A percentile compares a stretch with the other conserved stretches of the same genome.
These are phyloP conservation scores for Epizoanthus illoricatus DNA, from an alignment of 92 coral and sea anemone genomes.

Conservation along the genomic window DNA sequence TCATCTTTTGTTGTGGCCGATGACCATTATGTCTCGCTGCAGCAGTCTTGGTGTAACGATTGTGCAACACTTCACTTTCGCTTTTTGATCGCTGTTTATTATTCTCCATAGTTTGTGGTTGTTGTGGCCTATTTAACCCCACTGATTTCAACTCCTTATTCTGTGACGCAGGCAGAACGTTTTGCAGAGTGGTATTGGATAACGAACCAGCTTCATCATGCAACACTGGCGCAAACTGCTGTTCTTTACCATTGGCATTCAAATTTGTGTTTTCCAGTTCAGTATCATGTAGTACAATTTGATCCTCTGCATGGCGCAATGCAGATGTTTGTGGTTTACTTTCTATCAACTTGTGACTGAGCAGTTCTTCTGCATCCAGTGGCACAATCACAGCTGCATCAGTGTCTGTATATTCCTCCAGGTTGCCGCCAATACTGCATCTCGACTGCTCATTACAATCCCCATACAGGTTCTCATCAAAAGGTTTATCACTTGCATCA, in stretches of 20 bases:
- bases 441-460: conserved; percentile 20
- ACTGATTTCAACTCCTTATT: background rate
- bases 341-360: background rate
- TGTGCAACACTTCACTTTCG: background rate
- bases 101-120: background rate
- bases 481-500: conserved; percentile 25
- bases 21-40: background rate
- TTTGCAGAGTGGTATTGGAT: background rate
- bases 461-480: conserved; percentile 31
- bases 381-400: background rate
- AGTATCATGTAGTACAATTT: background rate
- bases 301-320: background rate
- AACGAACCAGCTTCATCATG: background rate
- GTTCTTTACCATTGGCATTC: too few relatives aligned
- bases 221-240: background rate
- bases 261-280: too few relatives aligned
- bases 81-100: conserved; percentile 11
- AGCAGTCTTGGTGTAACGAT: background rate
- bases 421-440: conserved; percentile 16
- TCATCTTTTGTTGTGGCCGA: background rate
- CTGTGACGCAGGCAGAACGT: background rate
- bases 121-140: background rate
- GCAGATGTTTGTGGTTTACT: background rate
- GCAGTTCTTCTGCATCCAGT: background rate
- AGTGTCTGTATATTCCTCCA: conserved; percentile 2